Conservation (phyloP, 1,140 invertebrate genomes). For the Popillia japonica region DNA sequence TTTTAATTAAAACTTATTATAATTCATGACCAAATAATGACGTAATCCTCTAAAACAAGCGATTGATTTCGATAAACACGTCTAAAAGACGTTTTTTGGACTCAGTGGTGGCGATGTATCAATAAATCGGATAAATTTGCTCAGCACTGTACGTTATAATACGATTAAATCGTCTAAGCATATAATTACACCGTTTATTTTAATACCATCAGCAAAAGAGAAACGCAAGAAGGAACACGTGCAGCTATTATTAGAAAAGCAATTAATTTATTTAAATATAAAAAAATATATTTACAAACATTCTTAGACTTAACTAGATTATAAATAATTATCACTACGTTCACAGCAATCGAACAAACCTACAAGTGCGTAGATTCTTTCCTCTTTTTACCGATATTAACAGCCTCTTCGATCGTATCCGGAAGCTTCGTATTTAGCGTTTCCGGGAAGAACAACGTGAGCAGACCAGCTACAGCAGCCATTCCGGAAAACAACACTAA, state of each 20-base stretch:
- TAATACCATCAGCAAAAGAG: neutral
- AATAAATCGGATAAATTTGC: constrained; percentile 1
- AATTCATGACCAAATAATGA: neutral
- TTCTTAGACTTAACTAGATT: neutral
- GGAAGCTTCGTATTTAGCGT: constrained; percentile 72
- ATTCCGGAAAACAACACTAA: constrained; percentile 73
- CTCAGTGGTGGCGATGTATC: neutral
- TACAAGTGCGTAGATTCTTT: neutral
- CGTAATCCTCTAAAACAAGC: neutral
- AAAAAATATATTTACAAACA: neutral
- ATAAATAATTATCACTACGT: neutral
- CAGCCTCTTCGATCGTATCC: constrained; percentile 74
- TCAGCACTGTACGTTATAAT: neutral
- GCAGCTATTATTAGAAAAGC: neutral
- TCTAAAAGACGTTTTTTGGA: too few relatives aligned
- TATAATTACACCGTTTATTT: constrained; percentile 23
- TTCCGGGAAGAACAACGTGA: constrained; percentile 74
- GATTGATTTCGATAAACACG: too few relatives aligned
- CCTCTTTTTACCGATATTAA: constrained; percentile 62
- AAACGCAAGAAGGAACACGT: neutral
- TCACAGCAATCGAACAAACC: neutral
- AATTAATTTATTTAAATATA: neutral
- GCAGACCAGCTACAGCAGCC: constrained; percentile 68
- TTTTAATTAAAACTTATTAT: constrained; percentile 23
- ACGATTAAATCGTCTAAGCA: neutral